Base-by-base conservation (phyloP, 2,888 invertebrate species). In the Drosophila phalerata region DNA sequence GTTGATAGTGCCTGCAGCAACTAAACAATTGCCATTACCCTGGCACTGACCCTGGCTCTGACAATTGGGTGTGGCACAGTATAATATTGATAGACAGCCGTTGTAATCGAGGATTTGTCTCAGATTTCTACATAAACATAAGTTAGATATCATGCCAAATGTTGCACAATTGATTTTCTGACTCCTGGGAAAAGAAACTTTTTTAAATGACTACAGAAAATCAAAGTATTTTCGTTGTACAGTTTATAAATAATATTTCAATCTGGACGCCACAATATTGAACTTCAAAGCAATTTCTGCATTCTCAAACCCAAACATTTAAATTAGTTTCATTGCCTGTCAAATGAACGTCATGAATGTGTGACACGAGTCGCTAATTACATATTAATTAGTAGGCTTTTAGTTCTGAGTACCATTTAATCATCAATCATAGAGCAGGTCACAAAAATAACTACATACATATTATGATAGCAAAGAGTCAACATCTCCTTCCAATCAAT, bases 311-410 rank as follows among this genome's bases (percentile, higher is more conserved):
- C 15, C 11, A 10, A 30, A 40, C 34, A 43, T 47, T 55, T 28
- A 17, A 53, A 67, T 73, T 68, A 49, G 45, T 52, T 65, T 28
- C 62, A 65, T 66, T 58, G 52, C 47, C 48, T 78, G 76, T 72
- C 76, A 73, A 77, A 65, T 69, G 57, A 68, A 49, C 66, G 63
- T 57, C 57, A 56, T 38, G 55, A 56, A 34, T 68, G 13, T 38
- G 49, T 38, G 49, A 52, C 49, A 56, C 52, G 55, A 42, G 30
- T 45, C 22, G 22, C 72, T 79, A 79, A 79, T 69, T 70, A 72
- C 51, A 61, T 70, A 77, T 75, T 81, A 82, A 83, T 82, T 79
- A 81, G 69, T 77, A 13, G 13, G 56, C 67, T 69, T 72, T 67
- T 74, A 69, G 66, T 52, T 67, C 64, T 34, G 66, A 62, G 45